phyloP scores from a whole-genome alignment of 2,797 vertebrate genomes.

The Numenius phaeopus region DNA sequence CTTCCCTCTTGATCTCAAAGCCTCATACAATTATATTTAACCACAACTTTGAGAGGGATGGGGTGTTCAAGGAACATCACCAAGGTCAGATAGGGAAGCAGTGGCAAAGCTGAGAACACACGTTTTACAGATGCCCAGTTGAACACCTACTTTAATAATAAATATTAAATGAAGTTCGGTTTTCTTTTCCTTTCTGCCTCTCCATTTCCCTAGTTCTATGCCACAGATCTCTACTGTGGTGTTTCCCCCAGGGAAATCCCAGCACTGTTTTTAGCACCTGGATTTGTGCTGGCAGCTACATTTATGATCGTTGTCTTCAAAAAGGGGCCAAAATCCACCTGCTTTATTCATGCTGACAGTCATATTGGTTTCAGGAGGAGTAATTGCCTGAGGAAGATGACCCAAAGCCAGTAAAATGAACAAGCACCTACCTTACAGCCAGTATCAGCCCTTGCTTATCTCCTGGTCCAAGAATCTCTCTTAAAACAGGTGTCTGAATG shows the following conservation, averaged over 20 bases:
- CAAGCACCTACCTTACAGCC: background rate
- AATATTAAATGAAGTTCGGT: background rate
- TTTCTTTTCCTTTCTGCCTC: background rate
- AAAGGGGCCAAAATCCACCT: conserved; percentile 7
- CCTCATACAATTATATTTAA: background rate
- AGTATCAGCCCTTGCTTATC: background rate
- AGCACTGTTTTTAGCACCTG: background rate
- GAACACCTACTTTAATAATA: background rate
- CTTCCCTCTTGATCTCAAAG: background rate
- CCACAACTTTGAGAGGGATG: background rate
- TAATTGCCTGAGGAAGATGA: background rate
- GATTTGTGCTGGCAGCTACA: background rate
- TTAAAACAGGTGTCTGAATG: background rate
- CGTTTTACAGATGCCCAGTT: background rate
- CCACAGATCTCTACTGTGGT: background rate
- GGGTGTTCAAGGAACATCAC: background rate
- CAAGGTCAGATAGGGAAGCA: background rate
- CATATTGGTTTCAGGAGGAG: background rate
- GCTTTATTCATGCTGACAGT: background rate
- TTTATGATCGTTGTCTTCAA: background rate
- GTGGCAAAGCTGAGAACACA: background rate
- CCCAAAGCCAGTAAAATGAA: conserved; percentile 8
- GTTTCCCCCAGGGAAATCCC: background rate
- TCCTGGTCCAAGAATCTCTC: background rate
- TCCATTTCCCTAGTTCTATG: background rate